A percentile compares a stretch with the other conserved stretches of the same genome.
Evolutionary conservation across 2,797 vertebrate species (phyloP).

Genomic region (Gymnothorax reevesii): DNA sequence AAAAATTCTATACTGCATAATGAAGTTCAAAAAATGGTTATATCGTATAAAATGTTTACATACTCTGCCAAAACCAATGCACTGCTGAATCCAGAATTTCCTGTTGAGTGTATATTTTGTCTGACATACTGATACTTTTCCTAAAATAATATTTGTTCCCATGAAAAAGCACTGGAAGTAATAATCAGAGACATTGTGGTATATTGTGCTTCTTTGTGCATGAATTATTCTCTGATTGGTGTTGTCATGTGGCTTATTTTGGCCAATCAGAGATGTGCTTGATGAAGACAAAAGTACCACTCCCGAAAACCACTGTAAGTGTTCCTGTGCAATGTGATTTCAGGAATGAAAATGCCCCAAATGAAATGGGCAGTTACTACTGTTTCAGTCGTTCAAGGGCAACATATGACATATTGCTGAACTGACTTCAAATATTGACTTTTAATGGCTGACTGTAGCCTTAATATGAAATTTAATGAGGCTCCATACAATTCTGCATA

Average conservation of each 20-base stretch:
- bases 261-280: neutral
- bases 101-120: slow-evolving; percentile 42
- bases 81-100: slow-evolving; percentile 64
- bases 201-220: neutral
- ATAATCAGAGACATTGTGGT: neutral
- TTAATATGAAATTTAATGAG: slow-evolving; percentile 16
- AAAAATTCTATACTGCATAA: slow-evolving; percentile 69
- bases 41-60: slow-evolving; percentile 75
- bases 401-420: slow-evolving; percentile 1
- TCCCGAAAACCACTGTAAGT: neutral
- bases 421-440: neutral
- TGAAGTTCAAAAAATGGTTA: slow-evolving; percentile 63
- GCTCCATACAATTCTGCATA: neutral
- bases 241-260: neutral
- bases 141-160: slow-evolving; percentile 8
- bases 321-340: slow-evolving; percentile 4
- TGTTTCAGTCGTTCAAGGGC: neutral
- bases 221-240: neutral
- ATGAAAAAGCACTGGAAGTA: slow-evolving; percentile 14
- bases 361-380: slow-evolving; percentile 11
- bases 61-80: slow-evolving; percentile 69
- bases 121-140: slow-evolving; percentile 18
- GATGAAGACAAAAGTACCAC: slow-evolving; percentile 8
- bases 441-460: neutral
- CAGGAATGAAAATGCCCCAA: neutral